Percentiles rank a stretch among this genome's conserved stretches.
Conservation (phyloP, 2,797 vertebrate species). For the Takifugu rubripes region DNA sequence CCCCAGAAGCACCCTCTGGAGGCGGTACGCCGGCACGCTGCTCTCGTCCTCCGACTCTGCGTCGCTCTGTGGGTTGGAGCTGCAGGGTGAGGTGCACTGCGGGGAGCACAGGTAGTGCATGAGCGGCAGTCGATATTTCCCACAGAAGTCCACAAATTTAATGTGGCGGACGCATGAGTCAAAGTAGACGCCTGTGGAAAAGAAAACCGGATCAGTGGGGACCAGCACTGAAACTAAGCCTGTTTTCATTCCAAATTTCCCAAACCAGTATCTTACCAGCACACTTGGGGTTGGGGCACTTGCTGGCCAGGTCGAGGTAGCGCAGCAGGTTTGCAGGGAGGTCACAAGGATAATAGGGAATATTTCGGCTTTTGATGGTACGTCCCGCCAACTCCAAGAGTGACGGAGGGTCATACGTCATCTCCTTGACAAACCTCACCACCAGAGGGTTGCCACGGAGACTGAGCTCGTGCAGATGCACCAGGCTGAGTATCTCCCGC, state of each 20-base stretch:
- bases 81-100: conserved; percentile 92
- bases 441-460: conserved; percentile 95
- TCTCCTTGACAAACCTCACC: conserved; percentile 96
- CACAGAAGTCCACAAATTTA: conserved; percentile 99
- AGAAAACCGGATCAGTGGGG: neutral
- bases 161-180: conserved; percentile 98
- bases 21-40: conserved; percentile 85
- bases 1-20: conserved; percentile 97
- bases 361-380: conserved; percentile 86
- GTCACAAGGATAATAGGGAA: conserved; percentile 81
- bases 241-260: neutral
- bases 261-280: conserved; percentile 77
- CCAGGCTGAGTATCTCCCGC: conserved; percentile 92
- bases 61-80: conserved; percentile 94
- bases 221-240: neutral
- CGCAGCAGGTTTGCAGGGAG: conserved; percentile 84
- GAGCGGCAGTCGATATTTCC: conserved; percentile 95
- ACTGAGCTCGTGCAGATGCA: conserved; percentile 94
- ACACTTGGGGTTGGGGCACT: conserved; percentile 98
- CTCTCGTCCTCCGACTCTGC: conserved; percentile 94
- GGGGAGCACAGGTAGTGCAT: conserved; percentile 99
- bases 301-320: conserved; percentile 93
- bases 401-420: conserved; percentile 91
- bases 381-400: conserved; percentile 92
- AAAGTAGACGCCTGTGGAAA: conserved; percentile 89